Conservation (phyloP, 2,113 vertebrate species). For the Progne subis region DNA sequence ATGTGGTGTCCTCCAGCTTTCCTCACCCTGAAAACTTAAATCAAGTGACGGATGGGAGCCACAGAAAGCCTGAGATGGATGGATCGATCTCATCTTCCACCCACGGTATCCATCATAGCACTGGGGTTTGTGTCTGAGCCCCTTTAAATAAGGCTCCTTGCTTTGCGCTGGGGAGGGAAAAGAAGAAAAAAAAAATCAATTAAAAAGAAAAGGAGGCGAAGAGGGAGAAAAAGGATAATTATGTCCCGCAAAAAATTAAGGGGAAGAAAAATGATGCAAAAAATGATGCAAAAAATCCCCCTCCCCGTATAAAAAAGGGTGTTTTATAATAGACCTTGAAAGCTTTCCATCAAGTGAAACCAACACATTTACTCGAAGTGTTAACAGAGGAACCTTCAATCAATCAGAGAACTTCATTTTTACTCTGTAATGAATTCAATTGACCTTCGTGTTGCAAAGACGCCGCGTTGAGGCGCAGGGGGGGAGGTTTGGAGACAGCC, state of each 20-base stretch:
- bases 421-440: constrained; percentile 43
- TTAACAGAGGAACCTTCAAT: constrained; percentile 64
- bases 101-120: background rate
- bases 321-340: constrained; percentile 51
- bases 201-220: background rate
- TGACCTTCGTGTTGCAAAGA: constrained; percentile 40
- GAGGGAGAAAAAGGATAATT: constrained; percentile 3
- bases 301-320: background rate
- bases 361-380: constrained; percentile 61
- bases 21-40: background rate
- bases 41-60: background rate
- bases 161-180: background rate
- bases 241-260: constrained; percentile 46
- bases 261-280: constrained; percentile 58
- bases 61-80: background rate
- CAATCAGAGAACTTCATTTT: constrained; percentile 61
- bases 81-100: background rate
- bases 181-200: background rate
- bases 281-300: constrained; percentile 25
- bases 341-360: constrained; percentile 65
- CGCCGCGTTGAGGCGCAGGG: accelerated
- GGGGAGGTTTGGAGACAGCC: background rate
- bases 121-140: background rate
- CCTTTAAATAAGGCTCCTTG: background rate
- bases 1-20: background rate